A percentile compares a stretch with the other conserved stretches of the same genome.
phyloP scores from a whole-genome alignment of 2,797 vertebrate genomes.

The Myotis daubentonii region DNA sequence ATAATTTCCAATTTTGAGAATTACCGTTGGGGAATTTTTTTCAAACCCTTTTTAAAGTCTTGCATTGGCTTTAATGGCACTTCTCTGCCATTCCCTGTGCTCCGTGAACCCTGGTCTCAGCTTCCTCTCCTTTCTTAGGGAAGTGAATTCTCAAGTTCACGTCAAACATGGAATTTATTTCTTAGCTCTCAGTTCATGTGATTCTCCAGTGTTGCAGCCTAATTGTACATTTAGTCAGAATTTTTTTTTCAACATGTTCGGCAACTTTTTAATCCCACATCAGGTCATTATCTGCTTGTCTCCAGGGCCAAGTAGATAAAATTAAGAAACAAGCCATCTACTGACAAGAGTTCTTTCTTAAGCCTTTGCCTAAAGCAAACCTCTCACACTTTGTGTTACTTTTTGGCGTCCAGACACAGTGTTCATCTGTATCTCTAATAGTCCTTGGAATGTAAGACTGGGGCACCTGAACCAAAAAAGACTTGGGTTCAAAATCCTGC shows the following conservation, averaged over 20 bases:
- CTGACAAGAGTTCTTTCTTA: not conserved
- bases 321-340: conserved; percentile 4
- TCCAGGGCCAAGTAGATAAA: not conserved
- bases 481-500: not conserved
- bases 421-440: not conserved
- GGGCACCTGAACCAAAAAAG: not conserved
- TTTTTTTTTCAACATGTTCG: conserved; percentile 23
- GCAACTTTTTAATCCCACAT: conserved; percentile 22
- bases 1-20: conserved; percentile 71
- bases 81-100: not conserved
- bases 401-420: not conserved
- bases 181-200: not conserved
- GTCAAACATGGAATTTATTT: not conserved
- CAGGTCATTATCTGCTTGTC: not conserved
- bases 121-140: not conserved
- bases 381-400: not conserved
- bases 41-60: not conserved
- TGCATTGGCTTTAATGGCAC: not conserved
- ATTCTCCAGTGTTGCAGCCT: not conserved
- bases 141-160: not conserved
- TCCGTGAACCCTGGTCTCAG: not conserved
- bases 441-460: not conserved
- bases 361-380: not conserved
- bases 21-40: not conserved
- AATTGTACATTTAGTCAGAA: conserved; percentile 18